A percentile compares a stretch with the other conserved stretches of the same genome.
These are phyloP conservation scores for Malacoctenus gilli DNA, from an alignment of 2,797 vertebrate species.

Conservation along the genomic window DNA sequence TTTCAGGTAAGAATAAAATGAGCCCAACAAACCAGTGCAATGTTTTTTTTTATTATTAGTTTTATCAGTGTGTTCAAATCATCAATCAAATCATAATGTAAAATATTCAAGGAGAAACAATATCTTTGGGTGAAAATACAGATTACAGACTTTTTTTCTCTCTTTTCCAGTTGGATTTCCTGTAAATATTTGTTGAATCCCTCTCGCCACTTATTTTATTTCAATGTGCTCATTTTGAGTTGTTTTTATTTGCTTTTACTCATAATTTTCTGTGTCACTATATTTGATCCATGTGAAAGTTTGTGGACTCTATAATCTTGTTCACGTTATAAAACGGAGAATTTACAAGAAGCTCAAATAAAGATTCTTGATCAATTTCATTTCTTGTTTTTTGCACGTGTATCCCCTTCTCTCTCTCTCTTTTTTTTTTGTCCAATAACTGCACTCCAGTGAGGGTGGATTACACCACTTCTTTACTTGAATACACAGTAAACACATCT, in stretches of 20 bases:
- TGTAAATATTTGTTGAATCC: slow-evolving; percentile 29
- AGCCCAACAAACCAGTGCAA: slow-evolving; percentile 15
- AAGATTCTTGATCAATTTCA: slow-evolving; percentile 60
- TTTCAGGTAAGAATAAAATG: slow-evolving; percentile 43
- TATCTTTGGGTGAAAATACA: slow-evolving; percentile 14
- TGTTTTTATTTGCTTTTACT: no score
- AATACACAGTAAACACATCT: slow-evolving; percentile 78
- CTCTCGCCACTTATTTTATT: slow-evolving; percentile 16
- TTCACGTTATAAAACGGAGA: slow-evolving; percentile 24
- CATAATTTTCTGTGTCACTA: slow-evolving; percentile 8
- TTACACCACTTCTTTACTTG: slow-evolving; percentile 76
- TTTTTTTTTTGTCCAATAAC: slow-evolving; percentile 45
- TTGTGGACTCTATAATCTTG: slow-evolving; percentile 43
- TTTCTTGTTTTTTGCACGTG: slow-evolving; percentile 43
- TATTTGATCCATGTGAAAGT: slow-evolving; percentile 39
- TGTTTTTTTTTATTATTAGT: slow-evolving; percentile 2
- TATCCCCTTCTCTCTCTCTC: not conserved
- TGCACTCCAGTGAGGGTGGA: slow-evolving; percentile 69
- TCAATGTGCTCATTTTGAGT: no score
- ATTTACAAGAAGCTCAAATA: slow-evolving; percentile 53
- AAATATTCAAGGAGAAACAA: slow-evolving; percentile 12
- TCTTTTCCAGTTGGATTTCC: slow-evolving; percentile 4
- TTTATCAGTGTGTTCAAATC: slow-evolving; percentile 27
- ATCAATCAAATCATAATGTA: slow-evolving; percentile 14
- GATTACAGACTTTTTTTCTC: slow-evolving; percentile 4